These are phyloP conservation scores for Scaptomyza hsui DNA, from an alignment of 1,140 invertebrate species.

Conservation along the genomic window DNA sequence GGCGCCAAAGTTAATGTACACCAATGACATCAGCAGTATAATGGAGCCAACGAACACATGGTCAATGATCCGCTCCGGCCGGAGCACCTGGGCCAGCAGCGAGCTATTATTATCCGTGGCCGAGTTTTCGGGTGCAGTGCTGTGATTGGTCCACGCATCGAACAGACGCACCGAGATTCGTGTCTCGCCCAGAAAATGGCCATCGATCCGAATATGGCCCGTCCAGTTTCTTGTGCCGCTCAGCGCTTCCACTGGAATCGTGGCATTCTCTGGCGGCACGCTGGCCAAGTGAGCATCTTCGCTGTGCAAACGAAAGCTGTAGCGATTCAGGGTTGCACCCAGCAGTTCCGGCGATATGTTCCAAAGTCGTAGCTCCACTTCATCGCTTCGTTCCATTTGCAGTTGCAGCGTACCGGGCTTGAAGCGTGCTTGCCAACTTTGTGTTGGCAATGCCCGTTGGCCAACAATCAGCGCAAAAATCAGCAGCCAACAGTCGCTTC, in stretches of 20 bases:
- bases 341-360: slow-evolving; percentile 14
- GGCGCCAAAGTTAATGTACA: slow-evolving; percentile 97
- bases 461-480: slow-evolving; percentile 18
- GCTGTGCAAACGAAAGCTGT: slow-evolving; percentile 57
- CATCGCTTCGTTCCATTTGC: slow-evolving; percentile 30
- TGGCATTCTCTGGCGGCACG: slow-evolving; percentile 46
- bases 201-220: slow-evolving; percentile 48
- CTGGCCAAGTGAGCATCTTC: slow-evolving; percentile 44
- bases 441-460: not conserved
- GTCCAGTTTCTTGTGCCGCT: slow-evolving; percentile 33
- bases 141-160: slow-evolving; percentile 38
- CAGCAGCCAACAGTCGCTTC: slow-evolving; percentile 2
- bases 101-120: slow-evolving; percentile 31
- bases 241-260: slow-evolving; percentile 27
- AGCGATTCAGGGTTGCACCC: slow-evolving; percentile 33
- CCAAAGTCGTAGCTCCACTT: slow-evolving; percentile 38
- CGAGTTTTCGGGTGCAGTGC: slow-evolving; percentile 36
- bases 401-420: slow-evolving; percentile 38
- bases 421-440: slow-evolving; percentile 55
- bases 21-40: slow-evolving; percentile 90
- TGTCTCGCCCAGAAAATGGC: slow-evolving; percentile 63
- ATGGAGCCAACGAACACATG: slow-evolving; percentile 91
- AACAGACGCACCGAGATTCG: slow-evolving; percentile 49
- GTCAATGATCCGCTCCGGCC: slow-evolving; percentile 88
- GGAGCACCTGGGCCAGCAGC: slow-evolving; percentile 86